A percentile compares a stretch with the other conserved stretches of the same genome.
Conservation (phyloP, 2,888 invertebrate species). For the Drosophila vallismaia region DNA sequence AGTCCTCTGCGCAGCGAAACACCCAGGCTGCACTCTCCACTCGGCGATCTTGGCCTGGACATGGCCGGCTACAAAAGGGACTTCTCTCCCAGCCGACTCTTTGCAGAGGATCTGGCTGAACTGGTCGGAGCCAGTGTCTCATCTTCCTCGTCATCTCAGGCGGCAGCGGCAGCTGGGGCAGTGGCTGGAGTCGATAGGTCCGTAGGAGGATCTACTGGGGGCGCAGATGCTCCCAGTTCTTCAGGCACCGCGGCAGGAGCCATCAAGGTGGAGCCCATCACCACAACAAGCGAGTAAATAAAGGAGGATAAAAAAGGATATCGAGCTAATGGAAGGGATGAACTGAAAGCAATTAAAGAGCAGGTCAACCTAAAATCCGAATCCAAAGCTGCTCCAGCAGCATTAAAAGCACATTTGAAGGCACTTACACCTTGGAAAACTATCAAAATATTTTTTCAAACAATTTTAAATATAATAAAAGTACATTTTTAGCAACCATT, state of each 20-base stretch:
- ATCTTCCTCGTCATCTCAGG: slow-evolving; percentile 50
- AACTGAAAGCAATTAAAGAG: background rate
- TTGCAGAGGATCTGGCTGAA: slow-evolving; percentile 87
- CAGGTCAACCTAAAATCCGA: background rate
- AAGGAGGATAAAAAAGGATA: slow-evolving; percentile 22
- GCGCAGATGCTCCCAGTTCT: slow-evolving; percentile 31
- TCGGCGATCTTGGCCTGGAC: slow-evolving; percentile 86
- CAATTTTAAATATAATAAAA: background rate
- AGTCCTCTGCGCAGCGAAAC: slow-evolving; percentile 85
- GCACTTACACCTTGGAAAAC: slow-evolving; percentile 1
- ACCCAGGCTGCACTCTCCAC: slow-evolving; percentile 86
- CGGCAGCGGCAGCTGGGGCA: slow-evolving; percentile 45
- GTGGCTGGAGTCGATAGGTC: slow-evolving; percentile 14
- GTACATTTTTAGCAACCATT: background rate
- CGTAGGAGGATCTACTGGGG: slow-evolving; percentile 7
- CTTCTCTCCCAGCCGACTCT: slow-evolving; percentile 86
- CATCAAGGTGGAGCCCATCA: slow-evolving; percentile 89
- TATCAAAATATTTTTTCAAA: background rate
- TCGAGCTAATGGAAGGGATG: slow-evolving; percentile 11
- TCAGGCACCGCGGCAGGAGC: slow-evolving; percentile 38
- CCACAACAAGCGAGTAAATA: slow-evolving; percentile 81
- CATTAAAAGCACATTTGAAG: background rate
- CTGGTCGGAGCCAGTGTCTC: slow-evolving; percentile 76
- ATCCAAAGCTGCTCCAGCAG: slow-evolving; percentile 11
- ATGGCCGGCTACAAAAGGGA: slow-evolving; percentile 85